Percentiles rank a stretch among this genome's conserved stretches.
These are phyloP conservation scores for Bambusicola thoracicus DNA, from an alignment of 2,113 vertebrate species.

Conservation along the genomic window DNA sequence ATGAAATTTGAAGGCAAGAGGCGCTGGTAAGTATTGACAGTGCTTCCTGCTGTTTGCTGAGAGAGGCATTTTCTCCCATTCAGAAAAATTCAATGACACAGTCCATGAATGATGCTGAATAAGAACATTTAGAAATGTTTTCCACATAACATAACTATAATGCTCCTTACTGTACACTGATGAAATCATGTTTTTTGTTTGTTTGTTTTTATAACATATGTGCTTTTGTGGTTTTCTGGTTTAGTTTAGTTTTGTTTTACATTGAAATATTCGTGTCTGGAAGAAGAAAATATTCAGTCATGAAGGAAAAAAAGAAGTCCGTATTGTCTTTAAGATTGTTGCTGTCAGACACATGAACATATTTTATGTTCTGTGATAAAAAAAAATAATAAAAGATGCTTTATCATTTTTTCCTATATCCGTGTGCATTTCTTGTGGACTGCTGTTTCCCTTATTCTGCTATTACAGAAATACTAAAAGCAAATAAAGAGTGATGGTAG, in stretches of 20 bases:
- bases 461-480: background rate
- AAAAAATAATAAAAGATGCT: background rate
- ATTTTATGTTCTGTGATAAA: background rate
- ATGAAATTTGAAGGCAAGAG: background rate
- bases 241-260: background rate
- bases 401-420: background rate
- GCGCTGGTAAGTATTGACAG: background rate
- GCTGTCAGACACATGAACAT: background rate
- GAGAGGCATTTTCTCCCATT: background rate
- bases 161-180: background rate
- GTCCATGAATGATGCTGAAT: background rate
- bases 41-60: background rate
- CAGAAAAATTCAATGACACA: background rate
- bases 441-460: background rate
- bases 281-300: background rate
- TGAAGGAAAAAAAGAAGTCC: background rate
- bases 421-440: background rate
- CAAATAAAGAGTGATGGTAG: background rate
- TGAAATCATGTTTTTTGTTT: no score
- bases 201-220: no score
- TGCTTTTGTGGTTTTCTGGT: no score
- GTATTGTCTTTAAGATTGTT: background rate
- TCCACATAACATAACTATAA: background rate
- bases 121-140: background rate
- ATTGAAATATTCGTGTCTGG: background rate